Evolutionary conservation across 2,113 vertebrate genomes (phyloP).

Genomic region (Brachionichthys hirsutus): DNA sequence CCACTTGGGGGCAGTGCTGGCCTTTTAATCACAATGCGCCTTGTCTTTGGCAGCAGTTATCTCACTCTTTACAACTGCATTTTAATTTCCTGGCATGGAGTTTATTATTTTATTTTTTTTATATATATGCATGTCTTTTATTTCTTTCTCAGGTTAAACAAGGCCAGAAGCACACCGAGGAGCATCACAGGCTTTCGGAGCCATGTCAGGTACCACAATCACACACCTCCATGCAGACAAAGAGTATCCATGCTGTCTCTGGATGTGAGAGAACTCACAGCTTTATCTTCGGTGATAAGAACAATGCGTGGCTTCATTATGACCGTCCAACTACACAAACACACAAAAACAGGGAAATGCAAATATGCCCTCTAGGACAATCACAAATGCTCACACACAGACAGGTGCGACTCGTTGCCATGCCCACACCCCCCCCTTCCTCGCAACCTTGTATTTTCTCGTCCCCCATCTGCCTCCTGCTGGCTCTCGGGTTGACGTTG

Average conservation of each 20-base stretch:
- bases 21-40: constrained; percentile 13
- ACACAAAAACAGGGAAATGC: constrained; percentile 17
- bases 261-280: not conserved
- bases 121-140: constrained; percentile 1
- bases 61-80: constrained; percentile 19
- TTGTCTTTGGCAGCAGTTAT: constrained; percentile 29
- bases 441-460: not conserved
- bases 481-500: constrained; percentile 22
- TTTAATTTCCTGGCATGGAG: constrained; percentile 34
- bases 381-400: constrained; percentile 23
- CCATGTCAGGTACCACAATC: constrained; percentile 57
- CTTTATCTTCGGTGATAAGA: not conserved
- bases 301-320: constrained; percentile 3
- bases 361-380: constrained; percentile 7
- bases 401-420: constrained; percentile 24
- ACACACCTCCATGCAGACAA: not conserved
- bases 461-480: constrained; percentile 43
- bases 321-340: not conserved
- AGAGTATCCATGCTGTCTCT: not conserved
- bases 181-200: constrained; percentile 47
- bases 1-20: constrained; percentile 70
- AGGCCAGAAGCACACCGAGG: constrained; percentile 41
- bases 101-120: constrained; percentile 19
- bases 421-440: constrained; percentile 10
- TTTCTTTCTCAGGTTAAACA: constrained; percentile 44